Base-by-base conservation (phyloP, 2,113 vertebrate species). In the Erythrolamprus reginae region DNA sequence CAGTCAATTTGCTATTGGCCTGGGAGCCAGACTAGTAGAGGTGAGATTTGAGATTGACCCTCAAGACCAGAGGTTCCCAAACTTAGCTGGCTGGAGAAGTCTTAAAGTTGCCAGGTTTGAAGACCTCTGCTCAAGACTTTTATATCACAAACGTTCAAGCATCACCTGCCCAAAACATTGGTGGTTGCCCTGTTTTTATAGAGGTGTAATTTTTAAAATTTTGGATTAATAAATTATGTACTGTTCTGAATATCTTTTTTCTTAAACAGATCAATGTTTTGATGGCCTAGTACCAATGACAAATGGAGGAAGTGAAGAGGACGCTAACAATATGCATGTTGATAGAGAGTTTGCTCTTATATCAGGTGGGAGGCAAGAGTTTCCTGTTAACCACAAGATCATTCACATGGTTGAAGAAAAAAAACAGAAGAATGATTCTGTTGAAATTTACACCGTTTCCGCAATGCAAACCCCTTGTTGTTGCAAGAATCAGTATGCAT, bases 381-480 rank as follows among this genome's bases (percentile, higher is more conserved):
- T 98, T 98, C 96, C 98, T 95, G 98, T 98, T 98, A 97, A 96
- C 97, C 95, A 96, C 97, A 97, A 96, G 98, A 97, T 95, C 97
- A 96, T 94, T 97, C 97, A 97, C 90, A 96, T 97, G 96, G 92
- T 96, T 93, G 97, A 97, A 97, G 98, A 99, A 97, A 97, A 96
- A 93, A 97, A 95, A 97, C 96, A 96, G 96, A 97, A 97, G 97
- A 96, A 93, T 97, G 94, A 94, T 95, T 97, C 97, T 97, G 95
- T 97, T 90, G 98, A 99, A 96, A 98, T 99, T 97, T 98, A 98
- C 97, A 99, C 98, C 90, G 98, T 99, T 96, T 98, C 98, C 28
- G 98, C 99, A 93, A 99, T 99, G 98, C 99, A 99, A 94, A 99
- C 98, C 53, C 98, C 98, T 4, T 99, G 98, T 95, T 98, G 98